phyloP scores from a whole-genome alignment of 2,113 vertebrate species.

The Phoxinus phoxinus region DNA sequence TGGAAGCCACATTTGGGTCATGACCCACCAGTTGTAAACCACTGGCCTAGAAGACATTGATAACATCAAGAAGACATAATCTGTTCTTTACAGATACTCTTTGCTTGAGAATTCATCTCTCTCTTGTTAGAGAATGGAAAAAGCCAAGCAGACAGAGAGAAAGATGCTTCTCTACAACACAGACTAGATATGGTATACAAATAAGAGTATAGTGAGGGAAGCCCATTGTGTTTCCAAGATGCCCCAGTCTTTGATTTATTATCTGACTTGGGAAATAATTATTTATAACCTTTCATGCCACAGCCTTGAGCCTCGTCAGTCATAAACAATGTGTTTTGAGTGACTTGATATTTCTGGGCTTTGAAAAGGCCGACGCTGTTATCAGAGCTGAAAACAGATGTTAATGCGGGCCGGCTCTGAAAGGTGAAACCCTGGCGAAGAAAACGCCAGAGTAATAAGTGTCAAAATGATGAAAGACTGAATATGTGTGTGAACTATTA shows the following conservation, averaged over 20 bases:
- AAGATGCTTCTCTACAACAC: neutral
- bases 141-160: slow-evolving; percentile 8
- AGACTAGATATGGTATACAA: neutral
- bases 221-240: slow-evolving; percentile 1
- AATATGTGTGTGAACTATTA: neutral
- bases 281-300: slow-evolving; percentile 56
- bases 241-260: slow-evolving; percentile 42
- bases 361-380: slow-evolving; percentile 58
- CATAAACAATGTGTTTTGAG: slow-evolving; percentile 54
- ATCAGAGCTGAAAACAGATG: slow-evolving; percentile 60
- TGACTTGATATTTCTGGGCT: slow-evolving; percentile 61
- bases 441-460: slow-evolving; percentile 51
- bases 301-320: slow-evolving; percentile 31
- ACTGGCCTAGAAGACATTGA: neutral
- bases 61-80: too few relatives aligned
- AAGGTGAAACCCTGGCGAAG: slow-evolving; percentile 48
- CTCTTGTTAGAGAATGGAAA: slow-evolving; percentile 18
- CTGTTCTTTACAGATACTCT: neutral
- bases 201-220: neutral
- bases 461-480: slow-evolving; percentile 23
- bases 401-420: slow-evolving; percentile 54
- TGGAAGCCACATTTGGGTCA: too few relatives aligned
- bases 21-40: neutral
- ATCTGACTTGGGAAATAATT: slow-evolving; percentile 40
- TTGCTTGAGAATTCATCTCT: neutral